Conservation (phyloP, 1,140 invertebrate species). For the Drosophila ambigua region DNA sequence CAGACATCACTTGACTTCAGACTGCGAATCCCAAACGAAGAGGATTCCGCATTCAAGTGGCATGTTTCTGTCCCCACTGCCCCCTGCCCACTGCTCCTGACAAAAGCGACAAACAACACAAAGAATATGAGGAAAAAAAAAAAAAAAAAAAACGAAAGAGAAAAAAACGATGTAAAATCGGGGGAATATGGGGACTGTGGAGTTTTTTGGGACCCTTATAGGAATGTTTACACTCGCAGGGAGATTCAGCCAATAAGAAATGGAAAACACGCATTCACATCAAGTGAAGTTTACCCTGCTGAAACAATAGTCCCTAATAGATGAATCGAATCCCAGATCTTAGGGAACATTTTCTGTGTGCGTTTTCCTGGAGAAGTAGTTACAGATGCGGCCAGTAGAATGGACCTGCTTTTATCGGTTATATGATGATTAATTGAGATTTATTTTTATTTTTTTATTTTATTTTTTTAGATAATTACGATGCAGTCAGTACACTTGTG, state of each 20-base stretch:
- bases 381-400: neutral
- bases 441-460: too few species aligned
- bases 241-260: slow-evolving; percentile 10
- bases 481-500: too few species aligned
- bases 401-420: neutral
- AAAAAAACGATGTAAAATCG: neutral
- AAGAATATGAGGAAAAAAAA: slow-evolving; percentile 25
- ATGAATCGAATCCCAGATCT: slow-evolving; percentile 40
- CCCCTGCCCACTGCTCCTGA: slow-evolving; percentile 30
- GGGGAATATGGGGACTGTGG: neutral
- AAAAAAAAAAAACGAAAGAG: neutral
- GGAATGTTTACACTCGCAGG: neutral
- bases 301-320: slow-evolving; percentile 43
- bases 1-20: slow-evolving; percentile 52
- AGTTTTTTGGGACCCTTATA: slow-evolving; percentile 4
- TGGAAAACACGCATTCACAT: slow-evolving; percentile 19
- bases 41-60: slow-evolving; percentile 30
- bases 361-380: too few species aligned
- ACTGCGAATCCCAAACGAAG: slow-evolving; percentile 27
- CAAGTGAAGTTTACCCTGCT: slow-evolving; percentile 26
- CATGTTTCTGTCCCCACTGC: neutral
- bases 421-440: too few species aligned
- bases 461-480: too few species aligned
- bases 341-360: slow-evolving; percentile 8
- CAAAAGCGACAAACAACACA: slow-evolving; percentile 39